Percentiles rank a stretch among this genome's conserved stretches.
These are phyloP conservation scores for Amazona guildingii DNA, from an alignment of 2,113 vertebrate genomes.

Conservation along the genomic window DNA sequence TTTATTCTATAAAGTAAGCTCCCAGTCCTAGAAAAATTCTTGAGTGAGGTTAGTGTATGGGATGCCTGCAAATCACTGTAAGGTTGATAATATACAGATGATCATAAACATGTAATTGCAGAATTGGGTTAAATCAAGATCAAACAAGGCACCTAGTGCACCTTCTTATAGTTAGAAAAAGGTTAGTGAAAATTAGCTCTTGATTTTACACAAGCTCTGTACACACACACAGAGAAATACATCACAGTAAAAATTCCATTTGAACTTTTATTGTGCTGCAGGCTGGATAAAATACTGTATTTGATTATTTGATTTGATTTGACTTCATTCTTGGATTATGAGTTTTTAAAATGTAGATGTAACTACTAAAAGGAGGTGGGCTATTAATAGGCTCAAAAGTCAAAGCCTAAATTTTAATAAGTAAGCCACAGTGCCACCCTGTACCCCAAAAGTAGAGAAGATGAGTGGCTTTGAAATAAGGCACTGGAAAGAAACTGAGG, in stretches of 20 bases:
- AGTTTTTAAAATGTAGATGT: background rate
- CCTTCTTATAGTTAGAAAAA: background rate
- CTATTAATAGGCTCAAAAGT: background rate
- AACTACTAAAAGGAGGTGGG: background rate
- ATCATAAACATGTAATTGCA: background rate
- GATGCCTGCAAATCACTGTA: background rate
- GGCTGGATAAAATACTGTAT: background rate
- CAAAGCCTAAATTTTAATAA: background rate
- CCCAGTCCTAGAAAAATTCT: background rate
- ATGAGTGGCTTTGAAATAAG: background rate
- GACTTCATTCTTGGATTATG: background rate
- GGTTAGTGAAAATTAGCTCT: background rate
- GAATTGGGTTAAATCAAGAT: background rate
- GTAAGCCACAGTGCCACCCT: background rate
- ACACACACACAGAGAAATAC: fast-evolving
- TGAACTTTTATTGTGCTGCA: background rate
- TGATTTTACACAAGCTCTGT: background rate
- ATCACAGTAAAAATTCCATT: background rate
- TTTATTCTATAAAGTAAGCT: background rate
- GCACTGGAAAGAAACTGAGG: background rate
- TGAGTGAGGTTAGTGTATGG: background rate
- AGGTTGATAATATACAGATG: background rate
- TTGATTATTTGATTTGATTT: background rate
- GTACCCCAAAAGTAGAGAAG: background rate
- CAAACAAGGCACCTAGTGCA: background rate